Base-by-base conservation (phyloP, 2,113 vertebrate genomes). In the Bos indicus region DNA sequence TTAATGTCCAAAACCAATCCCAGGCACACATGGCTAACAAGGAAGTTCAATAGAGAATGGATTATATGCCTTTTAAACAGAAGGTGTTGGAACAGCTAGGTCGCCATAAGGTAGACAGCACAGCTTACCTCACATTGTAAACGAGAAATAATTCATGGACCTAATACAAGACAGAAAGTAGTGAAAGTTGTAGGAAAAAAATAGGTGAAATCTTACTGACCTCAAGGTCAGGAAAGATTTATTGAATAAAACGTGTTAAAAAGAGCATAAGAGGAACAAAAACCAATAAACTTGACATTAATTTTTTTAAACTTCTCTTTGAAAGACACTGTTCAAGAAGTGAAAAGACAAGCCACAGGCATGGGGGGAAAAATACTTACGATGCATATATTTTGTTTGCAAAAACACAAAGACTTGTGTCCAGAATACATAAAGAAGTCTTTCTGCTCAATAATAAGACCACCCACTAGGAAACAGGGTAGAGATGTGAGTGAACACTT, bases 1-100 rank as follows among this genome's bases (percentile, higher is more conserved):
- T 9, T 17, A 51, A 30, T 15, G 33, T 21, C 43, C 43, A 9
- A 48, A 48, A 19, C 3, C 1, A 9, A 40, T 28, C 36, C n/a
- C n/a, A 11, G n/a, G 3, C 9, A 1, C 3, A 0, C 16, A 3
- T 2, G 28, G 46, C 46, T 10, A 11, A 9, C 3, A 6, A 14
- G 2, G 15, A 43, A 6, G 17, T 3, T 28, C 9, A 2, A 7
- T 1, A 10, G 46, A 56, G 71, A 25, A 30, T 23, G 59, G 26
- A 10, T 17, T 23, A 5, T 10, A 11, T 2, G 3, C 64, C 7
- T 46, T 52, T 16, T n/a, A 26, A 36, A 64, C 26, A 21, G 17
- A 43, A 15, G 48, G 19, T 19, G 46, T 23, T 10, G 23, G 6
- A 26, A 36, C 2, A 5, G 4, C 2, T 2, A n/a, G 17, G 5